Conservation (phyloP, 2,113 vertebrate species). For the Cynoglossus semilaevis region DNA sequence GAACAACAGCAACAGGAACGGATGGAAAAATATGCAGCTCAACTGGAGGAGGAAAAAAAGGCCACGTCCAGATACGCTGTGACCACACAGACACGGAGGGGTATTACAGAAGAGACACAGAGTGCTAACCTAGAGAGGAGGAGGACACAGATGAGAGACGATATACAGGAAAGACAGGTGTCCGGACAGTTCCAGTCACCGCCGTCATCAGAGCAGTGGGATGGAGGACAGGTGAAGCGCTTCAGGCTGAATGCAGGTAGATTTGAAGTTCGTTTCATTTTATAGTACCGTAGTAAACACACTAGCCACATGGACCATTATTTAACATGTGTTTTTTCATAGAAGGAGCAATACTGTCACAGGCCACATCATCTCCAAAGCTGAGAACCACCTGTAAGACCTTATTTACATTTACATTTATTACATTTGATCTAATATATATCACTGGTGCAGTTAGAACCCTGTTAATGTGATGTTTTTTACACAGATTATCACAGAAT, state of each 20-base stretch:
- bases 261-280: not conserved
- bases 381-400: conserved; percentile 61
- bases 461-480: not conserved
- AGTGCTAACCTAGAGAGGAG: conserved; percentile 1
- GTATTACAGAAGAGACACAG: conserved; percentile 14
- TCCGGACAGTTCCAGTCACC: conserved; percentile 50
- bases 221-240: conserved; percentile 10
- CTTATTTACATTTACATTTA: too few relatives aligned
- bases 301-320: too few relatives aligned
- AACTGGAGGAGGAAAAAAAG: conserved; percentile 30
- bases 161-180: conserved; percentile 12
- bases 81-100: conserved; percentile 6
- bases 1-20: conserved; percentile 31
- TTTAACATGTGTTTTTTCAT: conserved; percentile 18
- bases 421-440: too few relatives aligned
- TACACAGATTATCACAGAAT: conserved; percentile 62
- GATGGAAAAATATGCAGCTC: conserved; percentile 42
- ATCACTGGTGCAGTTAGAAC: not conserved
- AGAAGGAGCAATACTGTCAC: conserved; percentile 75
- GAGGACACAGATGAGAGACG: conserved; percentile 5
- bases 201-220: not conserved
- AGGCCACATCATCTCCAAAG: conserved; percentile 35
- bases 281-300: not conserved
- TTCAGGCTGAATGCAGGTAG: conserved; percentile 68
- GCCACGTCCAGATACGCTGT: not conserved